Conservation (phyloP, 2,888 invertebrate genomes). For the Megalurothrips usitatus region DNA sequence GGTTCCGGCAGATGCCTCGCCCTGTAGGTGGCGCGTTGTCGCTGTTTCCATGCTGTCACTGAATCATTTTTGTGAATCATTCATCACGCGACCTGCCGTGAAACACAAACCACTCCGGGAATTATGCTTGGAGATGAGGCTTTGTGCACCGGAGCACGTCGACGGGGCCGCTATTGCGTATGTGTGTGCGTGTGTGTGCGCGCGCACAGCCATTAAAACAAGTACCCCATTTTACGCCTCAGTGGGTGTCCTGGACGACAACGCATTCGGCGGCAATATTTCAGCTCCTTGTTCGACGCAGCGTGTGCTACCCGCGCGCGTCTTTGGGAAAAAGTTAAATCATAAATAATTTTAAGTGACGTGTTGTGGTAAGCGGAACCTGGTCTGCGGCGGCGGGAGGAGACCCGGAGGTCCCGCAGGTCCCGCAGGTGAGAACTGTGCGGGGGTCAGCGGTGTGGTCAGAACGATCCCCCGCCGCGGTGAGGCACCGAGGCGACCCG, state of each 20-base stretch:
- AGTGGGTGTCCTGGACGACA: constrained; percentile 19
- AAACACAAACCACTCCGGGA: not conserved
- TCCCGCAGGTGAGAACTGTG: not conserved
- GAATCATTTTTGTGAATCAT: not conserved
- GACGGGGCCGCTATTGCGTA: not conserved
- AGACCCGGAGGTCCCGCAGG: no score
- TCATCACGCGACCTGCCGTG: not conserved
- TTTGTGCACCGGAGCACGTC: not conserved
- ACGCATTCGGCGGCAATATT: constrained; percentile 10
- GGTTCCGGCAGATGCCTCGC: no score
- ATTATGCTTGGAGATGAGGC: not conserved
- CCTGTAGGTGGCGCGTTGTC: no score
- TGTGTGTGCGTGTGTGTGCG: not conserved
- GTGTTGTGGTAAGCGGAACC: constrained; percentile 22
- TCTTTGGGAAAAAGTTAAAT: constrained; percentile 24
- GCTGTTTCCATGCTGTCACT: no score
- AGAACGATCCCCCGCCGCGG: not conserved
- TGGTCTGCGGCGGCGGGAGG: not conserved
- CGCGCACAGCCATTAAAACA: not conserved
- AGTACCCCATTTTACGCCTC: constrained; percentile 19
- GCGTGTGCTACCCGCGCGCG: not conserved
- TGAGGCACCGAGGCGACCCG: not conserved
- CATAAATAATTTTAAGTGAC: constrained; percentile 21
- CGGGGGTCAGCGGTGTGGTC: not conserved
- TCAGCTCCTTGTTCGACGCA: constrained; percentile 12